phyloP scores from a whole-genome alignment of 2,888 invertebrate species.

The Lymantria dispar region DNA sequence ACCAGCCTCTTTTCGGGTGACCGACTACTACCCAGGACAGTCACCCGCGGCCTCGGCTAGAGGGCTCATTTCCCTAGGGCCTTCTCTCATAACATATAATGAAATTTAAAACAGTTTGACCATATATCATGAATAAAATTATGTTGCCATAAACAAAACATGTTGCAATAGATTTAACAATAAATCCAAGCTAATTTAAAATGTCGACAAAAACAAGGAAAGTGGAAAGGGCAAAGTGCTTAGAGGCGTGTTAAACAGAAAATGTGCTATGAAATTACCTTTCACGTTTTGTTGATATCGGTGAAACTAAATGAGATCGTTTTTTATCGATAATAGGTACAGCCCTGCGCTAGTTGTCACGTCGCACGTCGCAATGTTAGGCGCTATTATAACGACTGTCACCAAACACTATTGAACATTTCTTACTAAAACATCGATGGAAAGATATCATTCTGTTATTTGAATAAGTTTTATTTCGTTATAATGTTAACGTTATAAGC shows the following conservation, averaged over 20 bases:
- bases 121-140: constrained; percentile 15
- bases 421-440: constrained; percentile 19
- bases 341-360: constrained; percentile 53
- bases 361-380: constrained; percentile 51
- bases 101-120: not conserved
- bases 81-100: not conserved
- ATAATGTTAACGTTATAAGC: not conserved
- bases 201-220: constrained; percentile 58
- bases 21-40: no score
- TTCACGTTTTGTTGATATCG: constrained; percentile 74
- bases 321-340: constrained; percentile 59
- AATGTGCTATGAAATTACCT: constrained; percentile 79
- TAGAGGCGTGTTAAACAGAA: constrained; percentile 69
- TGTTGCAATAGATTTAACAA: constrained; percentile 7
- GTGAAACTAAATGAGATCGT: constrained; percentile 70
- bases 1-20: no score
- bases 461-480: constrained; percentile 3
- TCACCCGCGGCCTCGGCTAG: no score
- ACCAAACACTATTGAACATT: constrained; percentile 31
- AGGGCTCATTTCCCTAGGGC: no score
- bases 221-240: constrained; percentile 67
- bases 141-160: constrained; percentile 21
- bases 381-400: constrained; percentile 45
- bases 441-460: constrained; percentile 11
- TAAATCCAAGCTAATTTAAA: constrained; percentile 26